Evolutionary conservation across 2,888 invertebrate species (phyloP).

Genomic region (Pasiphila rectangulata): DNA sequence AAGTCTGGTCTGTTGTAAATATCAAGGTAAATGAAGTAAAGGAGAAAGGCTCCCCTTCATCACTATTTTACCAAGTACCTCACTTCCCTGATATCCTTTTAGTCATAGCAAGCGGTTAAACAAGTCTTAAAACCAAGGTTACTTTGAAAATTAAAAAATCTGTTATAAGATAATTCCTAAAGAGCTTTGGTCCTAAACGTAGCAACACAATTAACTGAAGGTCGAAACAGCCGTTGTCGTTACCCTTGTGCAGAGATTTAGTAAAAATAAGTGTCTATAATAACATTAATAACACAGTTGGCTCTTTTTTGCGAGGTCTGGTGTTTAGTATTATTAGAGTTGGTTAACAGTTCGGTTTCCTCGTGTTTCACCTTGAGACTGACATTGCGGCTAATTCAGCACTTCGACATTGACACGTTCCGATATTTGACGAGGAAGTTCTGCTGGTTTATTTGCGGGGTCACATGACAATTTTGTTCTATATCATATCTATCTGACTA

Average conservation of each 20-base stretch:
- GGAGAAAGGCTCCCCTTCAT: conserved; percentile 50
- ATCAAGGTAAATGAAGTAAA: conserved; percentile 63
- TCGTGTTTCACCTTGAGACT: conserved; percentile 63
- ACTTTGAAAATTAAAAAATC: not conserved
- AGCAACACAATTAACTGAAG: not conserved
- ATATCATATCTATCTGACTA: conserved; percentile 17
- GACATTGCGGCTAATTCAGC: conserved; percentile 74
- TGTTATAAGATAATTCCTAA: no score
- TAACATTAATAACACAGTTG: conserved; percentile 17
- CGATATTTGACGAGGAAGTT: conserved; percentile 71
- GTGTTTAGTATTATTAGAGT: conserved; percentile 40
- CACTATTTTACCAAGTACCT: conserved; percentile 27
- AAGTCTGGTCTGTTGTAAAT: conserved; percentile 65
- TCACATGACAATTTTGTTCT: conserved; percentile 34
- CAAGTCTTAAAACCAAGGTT: not conserved
- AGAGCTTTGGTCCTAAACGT: no score
- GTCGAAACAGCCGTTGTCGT: conserved; percentile 1
- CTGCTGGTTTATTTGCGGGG: conserved; percentile 51
- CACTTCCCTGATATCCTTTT: not conserved
- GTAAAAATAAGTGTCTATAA: conserved; percentile 13
- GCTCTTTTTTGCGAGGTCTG: conserved; percentile 35
- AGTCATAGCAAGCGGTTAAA: no score
- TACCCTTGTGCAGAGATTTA: conserved; percentile 22
- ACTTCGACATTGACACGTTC: conserved; percentile 71
- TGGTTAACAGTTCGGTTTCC: conserved; percentile 51